Evolutionary conservation across 1,140 invertebrate species (phyloP), one percentile per base, ranked within the genome.

Genomic region (Doryteuthis pealeii): DNA sequence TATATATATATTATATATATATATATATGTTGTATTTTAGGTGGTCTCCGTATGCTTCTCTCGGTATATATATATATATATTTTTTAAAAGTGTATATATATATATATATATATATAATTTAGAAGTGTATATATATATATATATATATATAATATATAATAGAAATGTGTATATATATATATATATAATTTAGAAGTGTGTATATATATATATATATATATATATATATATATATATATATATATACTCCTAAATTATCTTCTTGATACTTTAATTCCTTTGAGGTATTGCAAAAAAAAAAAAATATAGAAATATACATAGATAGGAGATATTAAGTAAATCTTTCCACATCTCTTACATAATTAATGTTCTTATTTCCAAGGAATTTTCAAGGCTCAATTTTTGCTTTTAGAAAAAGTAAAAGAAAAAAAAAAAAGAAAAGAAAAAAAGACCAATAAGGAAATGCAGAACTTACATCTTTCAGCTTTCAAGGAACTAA

Each of bases 401-500:
- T 10, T 40, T 40, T 40, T 3, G 35, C 10, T 10, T 10, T 40
- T 3, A 40, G 10, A 40, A 10, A 40, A 40, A 40, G 10, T 40
- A 40, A 5, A 3, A 10, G 10, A 40, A 40, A 40, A 10, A 40
- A 40, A 40, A 40, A 3, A 5, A 40, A 40, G 4, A 40, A 40
- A 40, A 40, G 3, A 40, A 40, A 40, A 40, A 40, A 40, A 40
- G 3, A 5, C 10, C 10, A 40, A n/a, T n/a, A n/a, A n/a, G n/a
- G n/a, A 40, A 40, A 40, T 40, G 35, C 35, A 40, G 10, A 12
- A 62, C 54, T 62, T 62, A 62, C 54, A 62, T 62, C 18, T 62
- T 12, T 62, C 54, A 62, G 54, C 26, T 28, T 22, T 79, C 26
- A 85, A 74, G 65, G 80, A 76, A 58, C 78, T 79, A 35, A 85